These are phyloP conservation scores for Aspidapion aeneum DNA, from an alignment of 2,888 invertebrate genomes.

Conservation along the genomic window DNA sequence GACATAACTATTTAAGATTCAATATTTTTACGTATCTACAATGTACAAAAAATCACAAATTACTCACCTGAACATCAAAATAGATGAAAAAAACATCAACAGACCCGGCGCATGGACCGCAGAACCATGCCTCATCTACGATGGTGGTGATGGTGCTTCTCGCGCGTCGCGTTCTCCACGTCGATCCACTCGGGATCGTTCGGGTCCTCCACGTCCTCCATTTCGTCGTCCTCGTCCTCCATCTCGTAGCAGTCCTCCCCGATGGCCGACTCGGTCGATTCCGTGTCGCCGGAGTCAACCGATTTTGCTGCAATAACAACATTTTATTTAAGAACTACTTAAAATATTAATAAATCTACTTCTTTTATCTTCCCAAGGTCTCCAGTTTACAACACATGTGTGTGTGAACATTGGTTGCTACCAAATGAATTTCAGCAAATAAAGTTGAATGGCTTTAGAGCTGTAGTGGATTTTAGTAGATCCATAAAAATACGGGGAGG, in stretches of 20 bases:
- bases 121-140: background rate
- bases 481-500: too few relatives aligned
- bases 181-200: slow-evolving; percentile 82
- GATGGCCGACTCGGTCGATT: slow-evolving; percentile 56
- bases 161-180: slow-evolving; percentile 39
- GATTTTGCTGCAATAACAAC: background rate
- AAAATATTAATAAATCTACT: too few relatives aligned
- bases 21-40: too few relatives aligned
- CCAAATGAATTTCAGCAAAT: too few relatives aligned
- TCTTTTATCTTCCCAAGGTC: too few relatives aligned
- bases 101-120: background rate
- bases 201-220: slow-evolving; percentile 72
- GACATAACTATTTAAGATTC: too few relatives aligned
- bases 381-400: too few relatives aligned
- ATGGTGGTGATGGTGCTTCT: slow-evolving; percentile 43
- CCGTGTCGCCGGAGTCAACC: slow-evolving; percentile 44
- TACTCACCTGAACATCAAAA: background rate
- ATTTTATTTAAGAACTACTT: background rate
- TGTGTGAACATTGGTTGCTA: too few relatives aligned
- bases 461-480: too few relatives aligned
- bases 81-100: background rate
- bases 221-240: slow-evolving; percentile 66
- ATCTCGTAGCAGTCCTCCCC: slow-evolving; percentile 72
- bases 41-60: too few relatives aligned
- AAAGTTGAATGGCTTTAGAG: too few relatives aligned